Evolutionary conservation across 1,140 invertebrate species (phyloP).

Genomic region (Eriosoma lanigerum): DNA sequence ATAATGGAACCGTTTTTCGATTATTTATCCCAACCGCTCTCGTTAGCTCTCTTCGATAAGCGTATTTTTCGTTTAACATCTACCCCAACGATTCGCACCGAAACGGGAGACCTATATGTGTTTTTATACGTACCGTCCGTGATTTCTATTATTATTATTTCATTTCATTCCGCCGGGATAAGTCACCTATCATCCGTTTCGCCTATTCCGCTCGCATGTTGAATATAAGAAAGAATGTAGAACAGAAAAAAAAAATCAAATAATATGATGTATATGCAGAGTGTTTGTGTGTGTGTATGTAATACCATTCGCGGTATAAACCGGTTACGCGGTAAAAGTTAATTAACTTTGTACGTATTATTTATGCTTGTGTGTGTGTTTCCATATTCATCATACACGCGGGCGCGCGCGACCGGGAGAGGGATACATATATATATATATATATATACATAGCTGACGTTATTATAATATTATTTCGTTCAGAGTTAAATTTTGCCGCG

Average conservation of each 20-base stretch:
- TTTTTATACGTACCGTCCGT: neutral
- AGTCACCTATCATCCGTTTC: neutral
- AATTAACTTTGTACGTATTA: slow-evolving; percentile 51
- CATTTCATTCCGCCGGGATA: neutral
- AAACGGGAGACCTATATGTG: too few species aligned
- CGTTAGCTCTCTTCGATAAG: too few species aligned
- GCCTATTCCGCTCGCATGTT: neutral
- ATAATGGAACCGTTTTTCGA: neutral
- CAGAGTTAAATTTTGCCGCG: slow-evolving; percentile 46
- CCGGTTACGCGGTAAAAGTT: slow-evolving; percentile 50
- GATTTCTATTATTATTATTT: too few species aligned
- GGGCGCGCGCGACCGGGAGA: neutral
- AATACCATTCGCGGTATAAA: slow-evolving; percentile 40
- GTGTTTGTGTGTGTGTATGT: neutral
- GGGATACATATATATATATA: too few species aligned
- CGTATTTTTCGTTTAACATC: too few species aligned
- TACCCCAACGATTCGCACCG: neutral
- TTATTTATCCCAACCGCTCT: neutral
- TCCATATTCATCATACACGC: neutral
- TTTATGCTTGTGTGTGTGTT: neutral
- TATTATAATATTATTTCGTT: slow-evolving; percentile 43
- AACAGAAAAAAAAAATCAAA: slow-evolving; percentile 12
- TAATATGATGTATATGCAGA: neutral
- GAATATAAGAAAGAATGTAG: slow-evolving; percentile 31
- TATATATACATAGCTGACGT: too few species aligned